Base-by-base conservation (phyloP, 2,888 invertebrate genomes). In the Drosophila subsilvestris region DNA sequence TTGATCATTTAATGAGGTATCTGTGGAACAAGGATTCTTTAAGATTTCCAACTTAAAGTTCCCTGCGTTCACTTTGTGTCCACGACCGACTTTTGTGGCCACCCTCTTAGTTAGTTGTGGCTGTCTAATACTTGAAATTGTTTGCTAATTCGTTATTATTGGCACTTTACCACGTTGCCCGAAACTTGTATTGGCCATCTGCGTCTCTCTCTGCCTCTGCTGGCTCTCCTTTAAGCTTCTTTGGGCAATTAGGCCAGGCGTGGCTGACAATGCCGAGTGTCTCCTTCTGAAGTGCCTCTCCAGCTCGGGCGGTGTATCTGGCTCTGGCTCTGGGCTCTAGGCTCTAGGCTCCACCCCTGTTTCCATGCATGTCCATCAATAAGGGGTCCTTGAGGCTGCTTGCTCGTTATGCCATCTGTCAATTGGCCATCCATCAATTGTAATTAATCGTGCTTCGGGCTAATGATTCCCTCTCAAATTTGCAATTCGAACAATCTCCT, bases 351-450 rank as follows among this genome's bases (percentile, higher is more conserved):
- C 25, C 44, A 9, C 9, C 27, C 51, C 42, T 53, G 32, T 14
- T n/a, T 45, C 55, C 57, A 66, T 63, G 59, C 66, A 58, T 66
- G 77, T 61, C 78, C 80, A 85, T 89, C 78, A 89, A 83, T 89
- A 88, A 82, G 73, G 68, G 57, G 56, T 71, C 71, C 71, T 67
- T 59, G 37, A 47, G 58, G 45, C 63, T 53, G 25, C 14, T 20
- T 10, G 65, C 67, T 80, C 72, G 70, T 84, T 80, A 80, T 76
- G 87, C 76, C 75, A 76, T 76, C 66, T 74, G 74, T 82, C 80
- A 86, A 86, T 88, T 85, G 88, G 79, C 85, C 76, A 79, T 87
- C 88, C 80, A 87, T 87, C 89, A 86, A 74, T 85, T 76, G 88
- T 89, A 89, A 87, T 87, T 87, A 90, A 87, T 87, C 88, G 89